Base-by-base conservation (phyloP, 2,888 invertebrate species). In the Idaea aversata region DNA sequence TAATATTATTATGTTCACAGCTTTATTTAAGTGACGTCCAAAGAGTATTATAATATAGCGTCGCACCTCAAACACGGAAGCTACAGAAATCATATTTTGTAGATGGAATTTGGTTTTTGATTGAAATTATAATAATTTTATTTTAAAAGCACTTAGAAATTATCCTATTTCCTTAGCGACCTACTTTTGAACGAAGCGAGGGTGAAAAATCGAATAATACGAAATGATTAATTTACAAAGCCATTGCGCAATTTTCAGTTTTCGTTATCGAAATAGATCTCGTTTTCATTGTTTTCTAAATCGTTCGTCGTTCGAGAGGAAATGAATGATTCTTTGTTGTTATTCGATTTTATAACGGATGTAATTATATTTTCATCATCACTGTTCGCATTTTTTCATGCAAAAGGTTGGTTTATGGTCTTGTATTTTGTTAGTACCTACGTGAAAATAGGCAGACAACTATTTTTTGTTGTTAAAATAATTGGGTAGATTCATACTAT, bases 141-240 rank as follows among this genome's bases (percentile, higher is more conserved):
- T 7, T 5, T 7, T 5, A 1, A 10, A 5, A 36, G 47, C 13
- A 4, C 13, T 47, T 47, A 47, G 7, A 47, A 47, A 47, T 36
- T 13, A 47, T 47, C 10, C 47, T 47, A 5, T 47, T 47, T 10
- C 47, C 47, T 47, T 10, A 47, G 47, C 47, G 47, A 7, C 47
- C 47, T 47, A 47, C 47, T 47, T 36, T 47, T 47, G 47, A 47
- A 47, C 47, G 25, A 47, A 13, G 47, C 47, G 47, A 47, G 47
- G 47, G 47, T 47, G 47, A 47, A 47, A 47, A 47, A 47, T 7
- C 47, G 47, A 47, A 10, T 47, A 47, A 47, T 47, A 47, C 47
- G 47, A 47, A 47, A 47, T 47, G 47, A 47, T 47, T 47, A 47
- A 47, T 47, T 47, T 47, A 47, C 47, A 47, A 47, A 47, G 47